Percentiles rank a stretch among this genome's conserved stretches.
Conservation (phyloP, 2,888 invertebrate species). For the Falcaria lacertinaria region DNA sequence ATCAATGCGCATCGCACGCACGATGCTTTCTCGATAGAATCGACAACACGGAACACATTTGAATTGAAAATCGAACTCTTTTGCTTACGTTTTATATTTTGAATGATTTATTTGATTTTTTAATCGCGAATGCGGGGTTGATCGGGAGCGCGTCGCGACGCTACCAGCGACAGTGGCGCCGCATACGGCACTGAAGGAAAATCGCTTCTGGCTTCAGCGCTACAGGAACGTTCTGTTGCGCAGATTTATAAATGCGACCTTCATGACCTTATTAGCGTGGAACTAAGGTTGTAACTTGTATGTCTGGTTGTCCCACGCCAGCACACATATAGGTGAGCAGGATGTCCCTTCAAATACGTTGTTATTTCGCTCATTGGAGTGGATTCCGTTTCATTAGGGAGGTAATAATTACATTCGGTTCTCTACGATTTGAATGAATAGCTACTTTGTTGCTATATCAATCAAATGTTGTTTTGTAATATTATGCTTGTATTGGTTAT, state of each 20-base stretch:
- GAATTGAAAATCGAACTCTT: slow-evolving; percentile 8
- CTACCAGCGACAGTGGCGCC: slow-evolving; percentile 72
- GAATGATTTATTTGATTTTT: slow-evolving; percentile 18
- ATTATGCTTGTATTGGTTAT: neutral
- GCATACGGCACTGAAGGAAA: slow-evolving; percentile 71
- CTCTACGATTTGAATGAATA: slow-evolving; percentile 6
- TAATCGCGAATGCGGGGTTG: slow-evolving; percentile 40
- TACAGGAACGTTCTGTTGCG: slow-evolving; percentile 50
- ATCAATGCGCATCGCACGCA: slow-evolving; percentile 15
- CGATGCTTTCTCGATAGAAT: slow-evolving; percentile 9
- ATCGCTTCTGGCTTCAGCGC: slow-evolving; percentile 36
- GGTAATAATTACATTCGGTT: slow-evolving; percentile 35
- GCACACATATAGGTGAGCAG: slow-evolving; percentile 40
- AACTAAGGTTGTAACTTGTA: slow-evolving; percentile 24
- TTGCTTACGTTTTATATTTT: slow-evolving; percentile 16
- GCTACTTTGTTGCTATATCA: neutral
- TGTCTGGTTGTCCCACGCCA: slow-evolving; percentile 7
- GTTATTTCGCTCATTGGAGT: slow-evolving; percentile 57
- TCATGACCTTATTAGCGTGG: slow-evolving; percentile 24
- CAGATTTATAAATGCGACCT: slow-evolving; percentile 26
- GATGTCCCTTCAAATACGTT: slow-evolving; percentile 60
- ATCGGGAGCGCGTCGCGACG: slow-evolving; percentile 56
- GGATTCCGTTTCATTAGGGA: slow-evolving; percentile 56
- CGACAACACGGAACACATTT: neutral
- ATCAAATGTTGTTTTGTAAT: neutral